These are phyloP conservation scores for Ctenomys sociabilis DNA, from an alignment of 2,113 vertebrate species.

Conservation along the genomic window DNA sequence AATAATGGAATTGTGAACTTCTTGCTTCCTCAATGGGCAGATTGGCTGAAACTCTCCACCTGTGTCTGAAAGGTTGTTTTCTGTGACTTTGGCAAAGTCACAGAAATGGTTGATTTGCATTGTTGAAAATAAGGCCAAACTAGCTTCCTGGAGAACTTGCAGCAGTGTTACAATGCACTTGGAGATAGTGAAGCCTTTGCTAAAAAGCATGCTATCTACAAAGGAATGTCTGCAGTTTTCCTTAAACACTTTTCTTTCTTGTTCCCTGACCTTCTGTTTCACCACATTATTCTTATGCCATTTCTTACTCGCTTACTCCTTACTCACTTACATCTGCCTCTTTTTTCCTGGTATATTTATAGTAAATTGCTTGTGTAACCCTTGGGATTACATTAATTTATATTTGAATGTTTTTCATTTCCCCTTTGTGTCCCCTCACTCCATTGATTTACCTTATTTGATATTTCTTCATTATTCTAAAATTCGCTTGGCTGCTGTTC, in stretches of 20 bases:
- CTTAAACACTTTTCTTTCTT: constrained; percentile 44
- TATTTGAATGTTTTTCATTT: constrained; percentile 88
- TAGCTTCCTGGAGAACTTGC: not conserved
- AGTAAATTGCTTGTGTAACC: constrained; percentile 87
- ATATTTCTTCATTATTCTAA: constrained; percentile 85
- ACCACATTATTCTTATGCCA: constrained; percentile 37
- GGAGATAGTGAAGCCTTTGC: not conserved
- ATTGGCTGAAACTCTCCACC: not conserved
- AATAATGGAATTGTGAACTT: constrained; percentile 53
- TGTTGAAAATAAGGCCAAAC: not conserved
- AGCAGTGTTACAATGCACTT: not conserved
- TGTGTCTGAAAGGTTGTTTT: constrained; percentile 6
- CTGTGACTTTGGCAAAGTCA: not conserved
- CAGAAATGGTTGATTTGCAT: constrained; percentile 38
- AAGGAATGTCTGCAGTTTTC: constrained; percentile 13
- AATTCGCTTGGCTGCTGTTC: constrained; percentile 83
- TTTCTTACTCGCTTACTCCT: constrained; percentile 67
- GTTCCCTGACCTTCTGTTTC: constrained; percentile 53
- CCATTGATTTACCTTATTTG: constrained; percentile 87
- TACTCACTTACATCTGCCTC: constrained; percentile 80
- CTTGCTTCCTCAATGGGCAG: not conserved
- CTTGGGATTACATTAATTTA: constrained; percentile 88
- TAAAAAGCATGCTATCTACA: not conserved
- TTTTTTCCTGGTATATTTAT: constrained; percentile 85
- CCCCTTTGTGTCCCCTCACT: constrained; percentile 85